Evolutionary conservation across 2,113 vertebrate genomes (phyloP).

Genomic region (Bufo gargarizans): DNA sequence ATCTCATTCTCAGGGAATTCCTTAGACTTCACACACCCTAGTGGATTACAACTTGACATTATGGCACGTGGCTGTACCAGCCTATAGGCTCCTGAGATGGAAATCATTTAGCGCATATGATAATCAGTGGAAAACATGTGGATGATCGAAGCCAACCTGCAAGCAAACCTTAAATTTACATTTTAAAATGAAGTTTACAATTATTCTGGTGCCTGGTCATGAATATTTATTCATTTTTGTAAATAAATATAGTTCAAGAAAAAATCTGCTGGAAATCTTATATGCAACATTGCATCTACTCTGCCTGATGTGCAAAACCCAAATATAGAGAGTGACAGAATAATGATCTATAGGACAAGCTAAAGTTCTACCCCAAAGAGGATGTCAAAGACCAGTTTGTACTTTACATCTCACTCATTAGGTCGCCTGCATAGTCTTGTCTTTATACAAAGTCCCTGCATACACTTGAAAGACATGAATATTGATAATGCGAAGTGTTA

Average conservation of each 20-base stretch:
- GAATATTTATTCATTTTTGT: neutral
- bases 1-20: no score
- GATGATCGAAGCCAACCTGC: neutral
- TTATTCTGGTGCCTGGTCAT: neutral
- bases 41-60: no score
- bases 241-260: conserved; percentile 16
- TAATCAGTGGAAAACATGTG: neutral
- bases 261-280: neutral
- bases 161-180: neutral
- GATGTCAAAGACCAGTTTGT: neutral
- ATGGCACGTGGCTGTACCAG: neutral
- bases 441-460: neutral
- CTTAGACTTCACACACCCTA: no score
- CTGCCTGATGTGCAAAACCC: neutral
- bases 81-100: neutral
- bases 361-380: neutral
- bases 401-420: neutral
- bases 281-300: neutral
- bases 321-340: neutral
- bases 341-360: neutral
- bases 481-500: neutral
- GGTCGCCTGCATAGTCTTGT: neutral
- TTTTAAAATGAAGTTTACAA: neutral
- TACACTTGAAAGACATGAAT: neutral
- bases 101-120: neutral